Conservation (phyloP, 2,113 vertebrate species). For the Microcebus lehilahytsara region DNA sequence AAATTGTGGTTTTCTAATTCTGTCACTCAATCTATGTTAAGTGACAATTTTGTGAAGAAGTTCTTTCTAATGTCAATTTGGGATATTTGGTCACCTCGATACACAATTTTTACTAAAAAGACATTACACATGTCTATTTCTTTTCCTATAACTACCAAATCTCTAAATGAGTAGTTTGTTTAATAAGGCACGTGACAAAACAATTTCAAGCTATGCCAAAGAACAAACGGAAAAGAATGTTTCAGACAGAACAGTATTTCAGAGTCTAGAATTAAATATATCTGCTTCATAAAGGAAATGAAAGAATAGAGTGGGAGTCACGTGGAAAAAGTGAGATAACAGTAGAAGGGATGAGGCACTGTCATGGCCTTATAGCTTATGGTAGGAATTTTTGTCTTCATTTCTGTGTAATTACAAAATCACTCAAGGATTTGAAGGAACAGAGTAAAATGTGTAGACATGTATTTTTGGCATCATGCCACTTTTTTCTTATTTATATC, state of each 20-base stretch:
- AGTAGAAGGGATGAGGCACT: background rate
- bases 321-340: background rate
- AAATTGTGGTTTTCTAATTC: background rate
- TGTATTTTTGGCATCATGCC: background rate
- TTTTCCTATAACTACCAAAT: background rate
- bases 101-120: background rate
- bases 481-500: background rate
- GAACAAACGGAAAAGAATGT: background rate
- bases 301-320: background rate
- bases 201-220: background rate
- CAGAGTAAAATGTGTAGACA: background rate
- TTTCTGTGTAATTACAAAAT: background rate
- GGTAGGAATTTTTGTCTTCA: background rate
- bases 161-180: background rate
- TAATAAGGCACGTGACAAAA: background rate
- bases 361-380: background rate
- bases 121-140: background rate
- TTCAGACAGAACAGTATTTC: background rate
- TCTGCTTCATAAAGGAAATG: background rate
- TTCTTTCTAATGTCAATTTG: background rate
- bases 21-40: background rate
- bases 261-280: background rate
- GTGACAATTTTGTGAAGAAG: background rate
- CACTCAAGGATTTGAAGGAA: background rate
- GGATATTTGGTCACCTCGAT: background rate